Conservation (phyloP, 2,113 vertebrate genomes). For the Petroica traversi region DNA sequence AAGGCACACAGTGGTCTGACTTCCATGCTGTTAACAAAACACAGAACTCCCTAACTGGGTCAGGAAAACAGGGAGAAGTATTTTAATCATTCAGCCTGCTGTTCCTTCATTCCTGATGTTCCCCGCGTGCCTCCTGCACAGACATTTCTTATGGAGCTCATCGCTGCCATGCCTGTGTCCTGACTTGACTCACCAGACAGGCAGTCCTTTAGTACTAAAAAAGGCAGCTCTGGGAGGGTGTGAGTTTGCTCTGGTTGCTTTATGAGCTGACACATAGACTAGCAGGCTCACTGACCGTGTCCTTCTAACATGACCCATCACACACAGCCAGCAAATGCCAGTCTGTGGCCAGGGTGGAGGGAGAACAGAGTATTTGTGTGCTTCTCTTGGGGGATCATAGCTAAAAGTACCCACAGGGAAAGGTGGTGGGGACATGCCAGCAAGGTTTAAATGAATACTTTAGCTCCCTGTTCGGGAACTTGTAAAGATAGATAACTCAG, state of each 20-base stretch:
- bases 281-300: neutral
- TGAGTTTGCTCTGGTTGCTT: neutral
- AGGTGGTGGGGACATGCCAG: fast-evolving
- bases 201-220: neutral
- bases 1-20: neutral
- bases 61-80: neutral
- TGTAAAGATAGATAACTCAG: neutral
- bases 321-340: fast-evolving
- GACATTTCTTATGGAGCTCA: neutral
- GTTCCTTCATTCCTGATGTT: neutral
- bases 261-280: neutral
- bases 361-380: neutral
- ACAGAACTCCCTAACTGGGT: neutral
- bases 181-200: neutral
- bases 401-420: neutral
- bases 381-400: fast-evolving
- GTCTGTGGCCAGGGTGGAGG: neutral
- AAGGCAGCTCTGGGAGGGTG: neutral
- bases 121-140: neutral
- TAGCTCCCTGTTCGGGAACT: neutral
- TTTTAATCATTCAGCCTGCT: neutral
- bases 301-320: fast-evolving
- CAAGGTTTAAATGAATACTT: neutral
- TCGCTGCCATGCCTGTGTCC: fast-evolving
- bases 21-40: neutral